Percentiles rank a stretch among this genome's conserved stretches.
Evolutionary conservation across 2,888 invertebrate species (phyloP).

Genomic region (Erebia ligea): DNA sequence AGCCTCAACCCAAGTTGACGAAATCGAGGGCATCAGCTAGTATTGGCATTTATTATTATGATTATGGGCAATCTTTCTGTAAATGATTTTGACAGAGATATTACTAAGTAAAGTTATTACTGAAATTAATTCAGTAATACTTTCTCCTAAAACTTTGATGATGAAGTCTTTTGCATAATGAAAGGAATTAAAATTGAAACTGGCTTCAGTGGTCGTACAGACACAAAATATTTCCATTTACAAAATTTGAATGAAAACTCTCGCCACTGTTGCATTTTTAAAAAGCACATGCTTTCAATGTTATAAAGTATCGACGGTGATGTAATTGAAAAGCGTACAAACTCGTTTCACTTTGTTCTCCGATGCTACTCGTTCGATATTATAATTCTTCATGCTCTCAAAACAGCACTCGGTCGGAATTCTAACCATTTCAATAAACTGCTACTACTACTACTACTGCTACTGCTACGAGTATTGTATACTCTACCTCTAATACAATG

Average conservation of each 20-base stretch:
- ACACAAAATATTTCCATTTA: not conserved
- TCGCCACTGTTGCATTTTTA: not conserved
- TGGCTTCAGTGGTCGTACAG: not conserved
- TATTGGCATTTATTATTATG: too few species aligned
- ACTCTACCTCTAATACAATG: too few species aligned
- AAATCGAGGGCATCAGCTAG: too few species aligned
- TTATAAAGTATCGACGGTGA: slow-evolving; percentile 8
- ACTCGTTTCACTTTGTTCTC: slow-evolving; percentile 15
- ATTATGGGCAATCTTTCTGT: too few species aligned
- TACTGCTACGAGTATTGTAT: too few species aligned
- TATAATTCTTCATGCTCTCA: slow-evolving; percentile 28
- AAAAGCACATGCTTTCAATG: slow-evolving; percentile 8
- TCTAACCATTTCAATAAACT: slow-evolving; percentile 66
- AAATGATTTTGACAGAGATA: too few species aligned
- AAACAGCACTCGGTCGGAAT: slow-evolving; percentile 43
- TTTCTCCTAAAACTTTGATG: too few species aligned
- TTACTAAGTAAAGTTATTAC: too few species aligned
- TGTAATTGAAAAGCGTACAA: slow-evolving; percentile 15
- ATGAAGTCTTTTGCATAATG: too few species aligned
- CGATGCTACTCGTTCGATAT: slow-evolving; percentile 13
- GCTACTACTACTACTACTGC: slow-evolving; percentile 34
- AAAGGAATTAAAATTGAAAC: not conserved
- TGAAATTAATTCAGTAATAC: too few species aligned
- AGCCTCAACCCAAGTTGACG: too few species aligned
- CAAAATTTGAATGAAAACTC: not conserved